Evolutionary conservation across 2,797 vertebrate genomes (phyloP).

Genomic region (Hypotaenidia okinawae): DNA sequence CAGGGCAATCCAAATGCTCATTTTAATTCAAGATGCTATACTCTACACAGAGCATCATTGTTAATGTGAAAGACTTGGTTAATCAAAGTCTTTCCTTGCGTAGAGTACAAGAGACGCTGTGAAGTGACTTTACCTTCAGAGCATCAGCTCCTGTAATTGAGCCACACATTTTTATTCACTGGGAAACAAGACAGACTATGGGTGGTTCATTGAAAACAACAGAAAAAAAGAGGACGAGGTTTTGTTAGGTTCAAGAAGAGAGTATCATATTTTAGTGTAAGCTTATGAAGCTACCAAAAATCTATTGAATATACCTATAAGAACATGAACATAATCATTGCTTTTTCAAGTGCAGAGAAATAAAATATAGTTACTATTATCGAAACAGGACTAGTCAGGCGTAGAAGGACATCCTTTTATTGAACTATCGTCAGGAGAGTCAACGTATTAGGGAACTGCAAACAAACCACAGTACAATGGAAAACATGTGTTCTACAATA

Average conservation of each 20-base stretch:
- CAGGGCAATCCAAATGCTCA: background rate
- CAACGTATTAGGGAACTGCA: background rate
- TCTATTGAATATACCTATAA: background rate
- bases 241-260: background rate
- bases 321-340: background rate
- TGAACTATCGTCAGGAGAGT: background rate
- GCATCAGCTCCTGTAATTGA: constrained; percentile 54
- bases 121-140: constrained; percentile 68
- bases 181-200: constrained; percentile 1
- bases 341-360: background rate
- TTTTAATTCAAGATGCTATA: constrained; percentile 38
- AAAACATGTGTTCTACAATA: background rate
- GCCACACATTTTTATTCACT: constrained; percentile 50
- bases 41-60: background rate
- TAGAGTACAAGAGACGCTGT: constrained; percentile 2
- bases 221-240: background rate
- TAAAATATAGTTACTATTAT: background rate
- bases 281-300: background rate
- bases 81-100: constrained; percentile 60
- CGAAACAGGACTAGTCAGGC: background rate
- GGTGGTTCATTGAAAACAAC: constrained; percentile 36
- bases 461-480: background rate
- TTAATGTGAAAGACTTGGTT: constrained; percentile 55
- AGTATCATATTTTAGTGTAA: background rate
- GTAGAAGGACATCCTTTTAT: background rate